Conservation (phyloP, 2,797 vertebrate genomes). For the Parauchenoglanis punctatus region DNA sequence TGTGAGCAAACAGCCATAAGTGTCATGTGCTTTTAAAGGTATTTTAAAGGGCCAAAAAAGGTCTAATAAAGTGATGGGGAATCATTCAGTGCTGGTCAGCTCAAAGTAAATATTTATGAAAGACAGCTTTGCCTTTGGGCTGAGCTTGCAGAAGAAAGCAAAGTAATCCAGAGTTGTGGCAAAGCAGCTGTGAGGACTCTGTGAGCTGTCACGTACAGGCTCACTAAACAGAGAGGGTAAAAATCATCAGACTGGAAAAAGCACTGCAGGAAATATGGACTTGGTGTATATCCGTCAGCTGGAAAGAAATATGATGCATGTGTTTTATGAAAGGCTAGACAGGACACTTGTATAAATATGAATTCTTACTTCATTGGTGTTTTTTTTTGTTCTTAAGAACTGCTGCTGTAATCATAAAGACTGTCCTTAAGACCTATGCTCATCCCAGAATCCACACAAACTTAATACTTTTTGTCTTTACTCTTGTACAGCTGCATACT, state of each 20-base stretch:
- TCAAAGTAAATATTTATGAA: conserved; percentile 65
- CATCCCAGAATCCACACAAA: neutral
- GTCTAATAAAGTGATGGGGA: conserved; percentile 24
- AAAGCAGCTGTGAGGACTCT: conserved; percentile 57
- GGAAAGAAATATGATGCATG: conserved; percentile 16
- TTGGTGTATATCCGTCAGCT: conserved; percentile 57
- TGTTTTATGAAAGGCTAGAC: conserved; percentile 8
- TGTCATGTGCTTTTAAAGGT: neutral
- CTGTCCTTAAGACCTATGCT: neutral
- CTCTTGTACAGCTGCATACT: neutral
- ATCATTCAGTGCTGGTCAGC: conserved; percentile 26
- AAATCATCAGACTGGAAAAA: conserved; percentile 19
- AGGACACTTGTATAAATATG: neutral
- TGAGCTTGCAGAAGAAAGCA: conserved; percentile 8
- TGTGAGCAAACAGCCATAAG: conserved; percentile 1
- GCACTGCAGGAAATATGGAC: conserved; percentile 64
- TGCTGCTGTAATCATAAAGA: neutral
- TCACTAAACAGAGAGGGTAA: conserved; percentile 41
- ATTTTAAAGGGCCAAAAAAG: neutral
- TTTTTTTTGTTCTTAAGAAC: neutral
- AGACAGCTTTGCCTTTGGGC: conserved; percentile 26
- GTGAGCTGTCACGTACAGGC: conserved; percentile 51
- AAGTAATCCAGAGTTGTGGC: conserved; percentile 29
- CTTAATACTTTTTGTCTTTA: neutral
- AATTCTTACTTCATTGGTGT: neutral